Conservation (phyloP, 1,140 invertebrate species). For the Homarus americanus region DNA sequence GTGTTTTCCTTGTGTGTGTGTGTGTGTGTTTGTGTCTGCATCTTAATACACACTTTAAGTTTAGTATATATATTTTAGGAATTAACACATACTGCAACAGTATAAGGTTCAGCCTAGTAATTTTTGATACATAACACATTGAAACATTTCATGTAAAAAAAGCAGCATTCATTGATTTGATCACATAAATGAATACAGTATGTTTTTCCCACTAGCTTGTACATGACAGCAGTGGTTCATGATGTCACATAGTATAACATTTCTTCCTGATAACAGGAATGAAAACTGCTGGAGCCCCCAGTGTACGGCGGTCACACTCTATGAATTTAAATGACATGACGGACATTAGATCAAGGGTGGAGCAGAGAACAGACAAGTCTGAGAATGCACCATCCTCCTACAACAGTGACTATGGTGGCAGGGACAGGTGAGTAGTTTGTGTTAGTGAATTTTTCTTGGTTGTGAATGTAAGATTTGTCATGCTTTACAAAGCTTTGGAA, state of each 20-base stretch:
- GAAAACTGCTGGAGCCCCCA: constrained; percentile 71
- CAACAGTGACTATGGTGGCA: constrained; percentile 73
- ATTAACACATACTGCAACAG: too few species aligned
- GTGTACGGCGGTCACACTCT: constrained; percentile 73
- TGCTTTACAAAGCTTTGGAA: too few species aligned
- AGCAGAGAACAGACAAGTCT: constrained; percentile 53
- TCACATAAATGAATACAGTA: too few species aligned
- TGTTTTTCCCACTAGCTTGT: neutral
- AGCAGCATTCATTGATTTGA: too few species aligned
- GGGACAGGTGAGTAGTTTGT: constrained; percentile 66
- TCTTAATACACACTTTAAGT: neutral
- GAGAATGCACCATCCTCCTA: constrained; percentile 69
- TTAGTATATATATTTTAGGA: too few species aligned
- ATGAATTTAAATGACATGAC: constrained; percentile 74
- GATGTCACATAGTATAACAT: neutral
- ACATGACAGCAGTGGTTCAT: neutral
- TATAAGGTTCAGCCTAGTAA: too few species aligned
- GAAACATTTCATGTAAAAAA: too few species aligned
- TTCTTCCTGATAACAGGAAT: constrained; percentile 56
- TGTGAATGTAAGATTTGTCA: too few species aligned
- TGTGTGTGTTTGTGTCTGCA: neutral
- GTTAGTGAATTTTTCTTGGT: too few species aligned
- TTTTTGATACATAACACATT: too few species aligned
- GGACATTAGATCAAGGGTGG: constrained; percentile 50
- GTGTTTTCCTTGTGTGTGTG: neutral